These are phyloP conservation scores for Drosophila conformis DNA, from an alignment of 2,888 invertebrate genomes.

Conservation along the genomic window DNA sequence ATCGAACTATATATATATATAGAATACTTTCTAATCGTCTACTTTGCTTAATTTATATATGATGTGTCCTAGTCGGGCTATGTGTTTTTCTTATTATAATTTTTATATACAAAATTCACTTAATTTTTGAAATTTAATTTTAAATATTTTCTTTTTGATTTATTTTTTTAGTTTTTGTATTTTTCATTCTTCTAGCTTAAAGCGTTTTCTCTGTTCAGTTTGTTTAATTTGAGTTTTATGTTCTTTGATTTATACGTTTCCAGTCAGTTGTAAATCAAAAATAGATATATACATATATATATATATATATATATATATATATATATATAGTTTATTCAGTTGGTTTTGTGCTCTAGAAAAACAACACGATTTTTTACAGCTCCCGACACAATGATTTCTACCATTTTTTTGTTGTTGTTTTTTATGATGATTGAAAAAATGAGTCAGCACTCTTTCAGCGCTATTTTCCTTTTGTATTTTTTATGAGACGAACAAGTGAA, in stretches of 20 bases:
- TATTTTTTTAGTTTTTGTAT: no score
- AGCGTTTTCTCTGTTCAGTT: neutral
- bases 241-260: neutral
- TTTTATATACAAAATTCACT: no score
- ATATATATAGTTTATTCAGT: neutral
- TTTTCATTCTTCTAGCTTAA: neutral
- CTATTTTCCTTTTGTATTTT: constrained; percentile 20
- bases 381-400: constrained; percentile 7
- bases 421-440: constrained; percentile 27
- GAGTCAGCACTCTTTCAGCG: constrained; percentile 11
- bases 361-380: constrained; percentile 9
- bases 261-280: constrained; percentile 13
- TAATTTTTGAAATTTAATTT: no score
- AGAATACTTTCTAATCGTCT: no score
- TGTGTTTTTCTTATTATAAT: no score
- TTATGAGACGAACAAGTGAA: constrained; percentile 25
- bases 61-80: no score
- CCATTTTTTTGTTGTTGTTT: neutral
- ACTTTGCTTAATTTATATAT: no score
- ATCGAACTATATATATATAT: no score
- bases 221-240: neutral
- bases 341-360: neutral
- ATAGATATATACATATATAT: neutral
- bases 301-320: neutral
- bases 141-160: no score